phyloP scores from a whole-genome alignment of 1,140 invertebrate species.

The Caenorhabditis tropicalis region DNA sequence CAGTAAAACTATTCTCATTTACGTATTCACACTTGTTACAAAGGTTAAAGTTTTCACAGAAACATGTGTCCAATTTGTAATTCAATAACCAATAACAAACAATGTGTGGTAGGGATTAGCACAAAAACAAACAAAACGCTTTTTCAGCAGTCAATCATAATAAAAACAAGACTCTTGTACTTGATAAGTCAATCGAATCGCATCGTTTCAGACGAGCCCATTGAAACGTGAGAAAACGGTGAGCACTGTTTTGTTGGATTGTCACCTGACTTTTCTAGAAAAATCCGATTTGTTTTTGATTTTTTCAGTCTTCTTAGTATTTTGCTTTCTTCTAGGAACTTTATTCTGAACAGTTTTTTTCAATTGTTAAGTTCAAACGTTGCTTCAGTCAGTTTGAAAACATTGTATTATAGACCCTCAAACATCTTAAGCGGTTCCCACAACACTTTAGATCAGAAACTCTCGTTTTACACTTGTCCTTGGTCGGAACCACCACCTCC shows the following conservation, averaged over 20 bases:
- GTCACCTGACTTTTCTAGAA: too few species aligned
- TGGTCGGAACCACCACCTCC: background rate
- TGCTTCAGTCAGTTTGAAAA: background rate
- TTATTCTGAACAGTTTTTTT: background rate
- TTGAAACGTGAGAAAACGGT: background rate
- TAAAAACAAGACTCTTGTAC: background rate
- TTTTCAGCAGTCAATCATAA: background rate
- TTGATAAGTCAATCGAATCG: background rate
- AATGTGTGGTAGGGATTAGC: background rate
- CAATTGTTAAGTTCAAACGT: background rate
- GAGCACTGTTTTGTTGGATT: background rate
- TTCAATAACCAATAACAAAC: background rate
- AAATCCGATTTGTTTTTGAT: background rate
- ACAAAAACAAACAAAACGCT: background rate
- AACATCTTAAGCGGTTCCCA: background rate
- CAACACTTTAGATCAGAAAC: background rate
- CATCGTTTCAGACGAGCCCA: background rate
- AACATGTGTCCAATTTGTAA: background rate
- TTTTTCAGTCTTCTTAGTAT: background rate
- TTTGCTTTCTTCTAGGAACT: background rate
- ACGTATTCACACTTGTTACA: too few species aligned
- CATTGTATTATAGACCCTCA: background rate
- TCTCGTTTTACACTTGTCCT: conserved; percentile 16
- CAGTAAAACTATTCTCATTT: too few species aligned
- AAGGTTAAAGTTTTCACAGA: too few species aligned